Evolutionary conservation across 2,888 invertebrate species (phyloP).

Genomic region (Cataglyphis altisquamis): DNA sequence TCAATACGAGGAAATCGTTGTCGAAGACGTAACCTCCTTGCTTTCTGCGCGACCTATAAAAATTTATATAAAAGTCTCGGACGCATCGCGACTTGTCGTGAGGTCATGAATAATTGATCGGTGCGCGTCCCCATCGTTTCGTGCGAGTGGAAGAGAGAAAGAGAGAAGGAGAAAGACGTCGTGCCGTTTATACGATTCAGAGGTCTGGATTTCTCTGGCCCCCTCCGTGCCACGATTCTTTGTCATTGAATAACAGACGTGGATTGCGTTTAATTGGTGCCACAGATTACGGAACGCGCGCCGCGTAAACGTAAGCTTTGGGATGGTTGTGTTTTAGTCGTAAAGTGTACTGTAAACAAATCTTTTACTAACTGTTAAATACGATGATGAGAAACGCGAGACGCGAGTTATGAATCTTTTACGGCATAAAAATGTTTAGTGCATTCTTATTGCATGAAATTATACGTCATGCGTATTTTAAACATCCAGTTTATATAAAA

Average conservation of each 20-base stretch:
- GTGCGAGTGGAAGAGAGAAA: constrained; percentile 36
- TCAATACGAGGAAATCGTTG: constrained; percentile 26
- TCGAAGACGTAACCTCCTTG: constrained; percentile 20
- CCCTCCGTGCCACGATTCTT: constrained; percentile 19
- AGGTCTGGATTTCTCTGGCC: constrained; percentile 28
- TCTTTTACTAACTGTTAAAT: constrained; percentile 15
- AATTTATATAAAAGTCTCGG: constrained; percentile 61
- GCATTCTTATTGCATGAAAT: neutral
- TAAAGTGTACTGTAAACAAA: constrained; percentile 20
- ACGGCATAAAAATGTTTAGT: neutral
- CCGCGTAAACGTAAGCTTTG: constrained; percentile 16
- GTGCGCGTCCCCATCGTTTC: constrained; percentile 57
- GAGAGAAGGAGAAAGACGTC: constrained; percentile 35
- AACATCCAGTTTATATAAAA: neutral
- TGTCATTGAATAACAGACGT: constrained; percentile 58
- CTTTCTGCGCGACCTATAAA: constrained; percentile 41
- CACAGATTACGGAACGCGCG: constrained; percentile 37
- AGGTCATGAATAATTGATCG: constrained; percentile 73
- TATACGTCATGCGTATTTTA: neutral
- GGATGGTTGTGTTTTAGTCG: neutral
- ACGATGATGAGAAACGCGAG: neutral
- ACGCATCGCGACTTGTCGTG: constrained; percentile 43
- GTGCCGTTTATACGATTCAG: constrained; percentile 45
- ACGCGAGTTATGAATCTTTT: neutral
- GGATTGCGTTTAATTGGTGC: constrained; percentile 60